These are phyloP conservation scores for Thripadectes ignobilis DNA, from an alignment of 2,797 vertebrate species.

Conservation along the genomic window DNA sequence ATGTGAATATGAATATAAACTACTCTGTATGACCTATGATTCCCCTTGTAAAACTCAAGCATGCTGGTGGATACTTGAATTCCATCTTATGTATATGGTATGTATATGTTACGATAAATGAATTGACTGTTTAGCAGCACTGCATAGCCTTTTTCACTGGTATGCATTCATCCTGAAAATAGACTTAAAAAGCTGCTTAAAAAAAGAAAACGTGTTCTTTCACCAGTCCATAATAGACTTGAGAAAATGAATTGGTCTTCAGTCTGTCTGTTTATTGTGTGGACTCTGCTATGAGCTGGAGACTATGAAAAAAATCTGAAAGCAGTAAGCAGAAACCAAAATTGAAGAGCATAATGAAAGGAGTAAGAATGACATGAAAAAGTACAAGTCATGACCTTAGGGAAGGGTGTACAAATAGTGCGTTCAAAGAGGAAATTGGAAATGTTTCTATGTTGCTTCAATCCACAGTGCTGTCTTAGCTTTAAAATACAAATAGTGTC, in stretches of 20 bases:
- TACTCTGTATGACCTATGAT: not conserved
- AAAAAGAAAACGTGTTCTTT: not conserved
- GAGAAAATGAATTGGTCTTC: not conserved
- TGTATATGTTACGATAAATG: not conserved
- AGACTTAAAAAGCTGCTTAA: not conserved
- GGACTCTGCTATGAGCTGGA: not conserved
- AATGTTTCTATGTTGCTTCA: not conserved
- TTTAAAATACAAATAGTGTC: not conserved
- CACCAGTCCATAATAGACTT: not conserved
- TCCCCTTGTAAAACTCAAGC: not conserved
- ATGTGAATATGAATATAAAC: not conserved
- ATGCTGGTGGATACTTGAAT: not conserved
- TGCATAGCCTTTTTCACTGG: not conserved
- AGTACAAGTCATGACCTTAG: not conserved
- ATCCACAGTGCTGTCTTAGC: not conserved
- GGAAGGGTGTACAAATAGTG: not conserved
- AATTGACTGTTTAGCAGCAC: not conserved
- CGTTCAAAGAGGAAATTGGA: not conserved
- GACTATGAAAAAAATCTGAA: not conserved
- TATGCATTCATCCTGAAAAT: not conserved
- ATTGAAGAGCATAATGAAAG: not conserved
- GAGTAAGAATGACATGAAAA: not conserved
- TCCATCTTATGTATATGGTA: not conserved
- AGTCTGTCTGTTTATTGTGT: not conserved
- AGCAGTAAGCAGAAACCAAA: not conserved